phyloP scores from a whole-genome alignment of 1,140 invertebrate species.

The Drosophila parvula region DNA sequence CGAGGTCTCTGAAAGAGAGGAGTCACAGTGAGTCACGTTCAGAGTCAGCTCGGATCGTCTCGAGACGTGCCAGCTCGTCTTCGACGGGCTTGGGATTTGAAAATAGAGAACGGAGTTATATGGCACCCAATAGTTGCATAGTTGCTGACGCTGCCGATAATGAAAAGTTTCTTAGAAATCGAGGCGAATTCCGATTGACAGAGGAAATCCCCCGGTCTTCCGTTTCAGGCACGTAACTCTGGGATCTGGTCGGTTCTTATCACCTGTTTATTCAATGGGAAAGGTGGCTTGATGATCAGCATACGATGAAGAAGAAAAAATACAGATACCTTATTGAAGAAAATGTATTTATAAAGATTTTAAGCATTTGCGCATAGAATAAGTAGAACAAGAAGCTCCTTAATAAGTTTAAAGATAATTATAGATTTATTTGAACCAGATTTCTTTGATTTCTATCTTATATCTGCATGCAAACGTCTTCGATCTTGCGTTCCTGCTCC shows the following conservation, averaged over 20 bases:
- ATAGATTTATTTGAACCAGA: not conserved
- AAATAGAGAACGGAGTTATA: conserved; percentile 26
- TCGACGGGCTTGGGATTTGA: conserved; percentile 13
- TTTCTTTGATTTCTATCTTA: not conserved
- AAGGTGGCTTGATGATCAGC: not conserved
- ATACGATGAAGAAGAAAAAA: not conserved
- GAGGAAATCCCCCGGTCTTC: conserved; percentile 29
- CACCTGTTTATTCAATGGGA: conserved; percentile 12
- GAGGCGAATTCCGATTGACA: conserved; percentile 31
- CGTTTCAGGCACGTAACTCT: conserved; percentile 26
- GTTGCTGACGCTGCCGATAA: conserved; percentile 19
- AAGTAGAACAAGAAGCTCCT: not conserved
- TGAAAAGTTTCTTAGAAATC: conserved; percentile 40
- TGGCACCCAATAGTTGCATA: conserved; percentile 25
- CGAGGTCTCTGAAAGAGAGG: conserved; percentile 16
- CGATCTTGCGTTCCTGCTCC: conserved; percentile 9
- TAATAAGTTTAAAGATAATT: not conserved
- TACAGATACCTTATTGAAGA: too few relatives aligned
- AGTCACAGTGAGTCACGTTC: conserved; percentile 39
- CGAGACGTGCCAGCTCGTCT: conserved; percentile 31
- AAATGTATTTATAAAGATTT: not conserved
- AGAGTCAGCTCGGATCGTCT: conserved; percentile 15
- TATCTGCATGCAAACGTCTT: not conserved
- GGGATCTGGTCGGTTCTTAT: conserved; percentile 13
- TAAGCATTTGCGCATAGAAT: conserved; percentile 1